Evolutionary conservation across 2,888 invertebrate genomes (phyloP), one percentile per base, ranked within the genome.

Genomic region (Latheticus oryzae): DNA sequence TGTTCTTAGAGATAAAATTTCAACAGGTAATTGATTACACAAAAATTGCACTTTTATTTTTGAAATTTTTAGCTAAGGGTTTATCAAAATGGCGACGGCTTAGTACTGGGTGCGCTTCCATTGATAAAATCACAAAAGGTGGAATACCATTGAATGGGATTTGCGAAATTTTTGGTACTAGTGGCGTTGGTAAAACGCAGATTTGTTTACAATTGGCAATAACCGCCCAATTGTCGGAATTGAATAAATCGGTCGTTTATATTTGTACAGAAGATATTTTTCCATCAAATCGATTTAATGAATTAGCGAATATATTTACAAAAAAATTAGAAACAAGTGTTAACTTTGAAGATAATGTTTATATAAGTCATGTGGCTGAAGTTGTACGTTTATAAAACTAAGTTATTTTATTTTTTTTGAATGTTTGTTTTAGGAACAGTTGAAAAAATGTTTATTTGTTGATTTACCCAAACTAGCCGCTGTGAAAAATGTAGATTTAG

Each of bases 151-250:
- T 79, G 64, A 83, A 84, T 61, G 87, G 89, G 15, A 82, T 93
- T 42, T 88, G 88, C 51, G 93, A 93, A 81, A 80, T 94, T 65
- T 86, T 84, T 73, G 93, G 93, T n/a, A 86, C 87, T 76, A 90
- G 90, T 79, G 89, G 90, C 8, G 83, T 85, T 66, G 93, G 93
- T 3, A 93, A 93, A 81, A 92, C 92, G 0, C 93, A 93, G 75
- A 72, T 93, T 30, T 88, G 87, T 63, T 78, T 93, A 40, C 91
- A 91, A 77, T 75, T 90, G 16, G 83, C 87, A 21, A 77, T 90
- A 11, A 83, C 83, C 55, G 85, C 85, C 58, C 90, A 90, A 77
- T 75, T 73, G 37, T 85, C 85, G 17, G 87, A 87, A 15, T 73
- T 86, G 24, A 76, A 73, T 45, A 81, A 79, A 73, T 82, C 84